Evolutionary conservation across 2,113 vertebrate genomes (phyloP), one percentile per base, ranked within the genome.

Genomic region (Nannobrachium achirus): DNA sequence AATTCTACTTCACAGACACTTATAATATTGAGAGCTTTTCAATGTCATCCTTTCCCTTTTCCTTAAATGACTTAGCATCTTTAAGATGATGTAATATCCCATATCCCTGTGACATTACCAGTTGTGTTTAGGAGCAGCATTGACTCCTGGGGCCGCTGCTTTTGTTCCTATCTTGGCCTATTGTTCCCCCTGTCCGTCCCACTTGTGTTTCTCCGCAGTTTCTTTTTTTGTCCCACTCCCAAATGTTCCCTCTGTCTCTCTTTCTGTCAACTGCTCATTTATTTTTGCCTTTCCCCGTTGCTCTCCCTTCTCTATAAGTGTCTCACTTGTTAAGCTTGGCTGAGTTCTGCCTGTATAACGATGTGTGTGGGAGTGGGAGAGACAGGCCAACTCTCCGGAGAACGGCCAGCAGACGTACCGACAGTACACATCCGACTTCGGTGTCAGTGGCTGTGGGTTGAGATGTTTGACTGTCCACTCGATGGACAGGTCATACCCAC

Each of bases 381-480:
- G 61, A 42, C 75, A 56, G 55, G n/a, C 50, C 1, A 15, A 60
- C 52, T 75, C 80, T 73, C 78, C 56, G 0, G 79, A 81, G 81
- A 65, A 57, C 56, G 1, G 15, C 25, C 16, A 53, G 64, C 52
- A 1, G 63, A 74, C n/a, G n/a, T 75, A 85, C 81, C 60, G 71
- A 78, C 67, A 49, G 64, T 11, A 76, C 63, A 66, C 73, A 56
- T 80, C 73, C 75, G 79, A 86, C 80, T 80, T 58, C 2, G 52
- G 75, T 84, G 81, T 83, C 79, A 59, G 73, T 80, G 71, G 73
- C 80, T 53, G 65, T 50, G 55, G 13, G 10, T 58, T 76, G 15
- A 62, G 67, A 80, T 73, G 68, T 68, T 79, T 79, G 84, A 82
- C 83, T 78, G 81, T 16, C 63, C 56, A 42, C 57, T 25, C 46